phyloP scores from a whole-genome alignment of 2,888 invertebrate species.

The Gastracanthus pulcherrimus region DNA sequence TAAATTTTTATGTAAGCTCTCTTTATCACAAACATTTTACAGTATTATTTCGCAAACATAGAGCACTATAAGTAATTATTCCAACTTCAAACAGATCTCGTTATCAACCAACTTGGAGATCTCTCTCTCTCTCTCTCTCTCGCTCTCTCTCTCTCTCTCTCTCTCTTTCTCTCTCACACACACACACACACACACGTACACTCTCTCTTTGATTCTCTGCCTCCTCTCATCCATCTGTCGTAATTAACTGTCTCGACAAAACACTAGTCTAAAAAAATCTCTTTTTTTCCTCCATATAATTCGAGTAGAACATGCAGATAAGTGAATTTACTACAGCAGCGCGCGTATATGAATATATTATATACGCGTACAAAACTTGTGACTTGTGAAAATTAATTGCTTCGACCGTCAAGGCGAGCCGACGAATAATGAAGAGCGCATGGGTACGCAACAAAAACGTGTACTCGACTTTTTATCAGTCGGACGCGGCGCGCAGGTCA shows the following conservation, averaged over 20 bases:
- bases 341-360: background rate
- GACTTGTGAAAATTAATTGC: background rate
- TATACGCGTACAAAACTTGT: background rate
- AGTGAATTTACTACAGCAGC: background rate
- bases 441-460: background rate
- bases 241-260: background rate
- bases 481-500: background rate
- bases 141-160: too few species aligned
- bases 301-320: background rate
- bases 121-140: too few species aligned
- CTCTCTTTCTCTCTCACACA: too few species aligned
- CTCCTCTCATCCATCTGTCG: background rate
- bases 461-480: constrained; percentile 21
- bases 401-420: background rate
- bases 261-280: background rate
- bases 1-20: background rate
- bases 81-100: background rate
- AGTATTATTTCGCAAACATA: background rate
- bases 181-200: too few species aligned
- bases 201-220: too few species aligned
- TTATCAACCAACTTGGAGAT: too few species aligned
- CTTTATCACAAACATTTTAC: background rate
- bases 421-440: constrained; percentile 1
- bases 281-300: background rate
- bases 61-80: background rate